A percentile compares a stretch with the other conserved stretches of the same genome.
These are phyloP conservation scores for Drosophila kokeensis DNA, from an alignment of 2,888 invertebrate genomes.

Conservation along the genomic window DNA sequence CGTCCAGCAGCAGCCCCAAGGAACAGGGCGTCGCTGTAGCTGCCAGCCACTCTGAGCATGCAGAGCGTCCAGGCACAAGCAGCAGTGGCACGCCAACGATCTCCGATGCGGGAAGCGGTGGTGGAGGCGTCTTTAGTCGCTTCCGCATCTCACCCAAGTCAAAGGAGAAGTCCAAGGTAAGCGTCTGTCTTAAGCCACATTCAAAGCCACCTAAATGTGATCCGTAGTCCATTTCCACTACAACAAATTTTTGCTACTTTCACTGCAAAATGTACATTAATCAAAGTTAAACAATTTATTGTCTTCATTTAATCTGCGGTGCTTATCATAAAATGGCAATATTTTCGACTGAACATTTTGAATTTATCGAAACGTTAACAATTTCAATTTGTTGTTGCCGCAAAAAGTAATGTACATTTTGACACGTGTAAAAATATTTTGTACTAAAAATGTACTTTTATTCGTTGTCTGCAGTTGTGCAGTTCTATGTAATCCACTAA, in stretches of 20 bases:
- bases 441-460: neutral
- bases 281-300: neutral
- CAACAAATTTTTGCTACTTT: neutral
- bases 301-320: neutral
- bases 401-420: neutral
- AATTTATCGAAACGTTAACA: neutral
- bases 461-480: constrained; percentile 6
- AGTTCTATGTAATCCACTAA: constrained; percentile 11
- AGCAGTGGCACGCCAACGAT: constrained; percentile 78
- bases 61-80: constrained; percentile 87
- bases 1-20: constrained; percentile 53
- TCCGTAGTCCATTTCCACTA: neutral
- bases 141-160: constrained; percentile 88
- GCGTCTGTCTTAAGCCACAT: constrained; percentile 22
- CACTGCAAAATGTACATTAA: constrained; percentile 2
- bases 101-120: constrained; percentile 62
- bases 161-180: constrained; percentile 89
- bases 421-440: neutral
- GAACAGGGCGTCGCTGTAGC: constrained; percentile 74
- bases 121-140: constrained; percentile 86
- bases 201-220: constrained; percentile 6
- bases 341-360: neutral
- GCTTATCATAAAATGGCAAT: neutral
- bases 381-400: neutral
- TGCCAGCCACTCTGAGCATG: constrained; percentile 86